phyloP scores from a whole-genome alignment of 2,113 vertebrate genomes.

The Ciconia stormi region DNA sequence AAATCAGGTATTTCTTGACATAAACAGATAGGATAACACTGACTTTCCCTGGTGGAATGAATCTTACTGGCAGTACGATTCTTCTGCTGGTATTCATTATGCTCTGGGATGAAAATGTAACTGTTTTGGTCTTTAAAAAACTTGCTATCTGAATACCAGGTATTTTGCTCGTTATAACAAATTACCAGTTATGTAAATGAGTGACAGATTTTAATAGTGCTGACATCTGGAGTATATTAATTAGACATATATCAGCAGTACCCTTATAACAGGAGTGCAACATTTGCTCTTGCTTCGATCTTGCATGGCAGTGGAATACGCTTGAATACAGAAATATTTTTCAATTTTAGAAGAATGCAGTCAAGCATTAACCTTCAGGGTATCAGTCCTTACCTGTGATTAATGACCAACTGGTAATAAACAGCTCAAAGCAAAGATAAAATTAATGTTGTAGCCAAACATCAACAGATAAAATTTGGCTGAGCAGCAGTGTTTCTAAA shows the following conservation, averaged over 20 bases:
- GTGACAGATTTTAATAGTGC: neutral
- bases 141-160: neutral
- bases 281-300: neutral
- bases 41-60: neutral
- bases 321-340: neutral
- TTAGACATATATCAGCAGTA: neutral
- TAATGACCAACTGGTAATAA: slow-evolving; percentile 5
- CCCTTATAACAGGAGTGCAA: neutral
- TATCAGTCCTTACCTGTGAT: slow-evolving; percentile 22
- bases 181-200: neutral
- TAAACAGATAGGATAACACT: neutral
- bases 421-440: slow-evolving; percentile 15
- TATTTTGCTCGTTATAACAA: neutral
- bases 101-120: neutral
- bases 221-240: neutral
- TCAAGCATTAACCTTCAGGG: neutral
- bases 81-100: neutral
- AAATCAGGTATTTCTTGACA: neutral
- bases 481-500: slow-evolving; percentile 11
- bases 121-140: neutral
- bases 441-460: slow-evolving; percentile 45
- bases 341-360: neutral
- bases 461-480: neutral
- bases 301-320: neutral
- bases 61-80: neutral